Conservation (phyloP, 2,113 vertebrate species). For the Tursiops truncatus region DNA sequence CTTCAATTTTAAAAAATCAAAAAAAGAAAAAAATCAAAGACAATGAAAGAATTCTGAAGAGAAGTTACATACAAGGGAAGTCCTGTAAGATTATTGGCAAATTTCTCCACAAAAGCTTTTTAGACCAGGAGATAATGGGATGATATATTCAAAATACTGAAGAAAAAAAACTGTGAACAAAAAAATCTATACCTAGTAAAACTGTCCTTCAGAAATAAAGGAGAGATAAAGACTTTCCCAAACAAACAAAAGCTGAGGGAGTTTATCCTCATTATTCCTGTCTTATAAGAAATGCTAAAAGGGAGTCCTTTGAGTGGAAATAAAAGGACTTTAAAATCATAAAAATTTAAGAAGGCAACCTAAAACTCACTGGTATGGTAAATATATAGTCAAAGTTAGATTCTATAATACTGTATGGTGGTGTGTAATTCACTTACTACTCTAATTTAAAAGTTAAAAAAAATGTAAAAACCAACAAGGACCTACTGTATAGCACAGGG, state of each 20-base stretch:
- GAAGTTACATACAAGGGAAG: not conserved
- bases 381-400: not conserved
- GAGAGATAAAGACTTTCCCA: not conserved
- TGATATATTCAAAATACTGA: not conserved
- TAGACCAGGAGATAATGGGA: not conserved
- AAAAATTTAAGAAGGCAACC: not conserved
- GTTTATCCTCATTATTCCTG: not conserved
- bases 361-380: not conserved
- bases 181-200: not conserved
- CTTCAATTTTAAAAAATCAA: not conserved
- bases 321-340: not conserved
- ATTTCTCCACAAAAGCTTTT: not conserved
- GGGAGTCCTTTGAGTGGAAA: not conserved
- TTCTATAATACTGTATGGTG: not conserved
- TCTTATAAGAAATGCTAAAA: not conserved
- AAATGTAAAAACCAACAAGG: not conserved
- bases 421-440: not conserved
- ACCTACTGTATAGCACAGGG: no score
- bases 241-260: not conserved
- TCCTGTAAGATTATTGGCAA: not conserved
- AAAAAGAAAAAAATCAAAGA: not conserved
- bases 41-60: not conserved
- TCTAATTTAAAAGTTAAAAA: not conserved
- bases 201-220: not conserved
- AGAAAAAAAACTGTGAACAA: not conserved